Conservation (phyloP, 2,888 invertebrate species). For the Myopa testacea region DNA sequence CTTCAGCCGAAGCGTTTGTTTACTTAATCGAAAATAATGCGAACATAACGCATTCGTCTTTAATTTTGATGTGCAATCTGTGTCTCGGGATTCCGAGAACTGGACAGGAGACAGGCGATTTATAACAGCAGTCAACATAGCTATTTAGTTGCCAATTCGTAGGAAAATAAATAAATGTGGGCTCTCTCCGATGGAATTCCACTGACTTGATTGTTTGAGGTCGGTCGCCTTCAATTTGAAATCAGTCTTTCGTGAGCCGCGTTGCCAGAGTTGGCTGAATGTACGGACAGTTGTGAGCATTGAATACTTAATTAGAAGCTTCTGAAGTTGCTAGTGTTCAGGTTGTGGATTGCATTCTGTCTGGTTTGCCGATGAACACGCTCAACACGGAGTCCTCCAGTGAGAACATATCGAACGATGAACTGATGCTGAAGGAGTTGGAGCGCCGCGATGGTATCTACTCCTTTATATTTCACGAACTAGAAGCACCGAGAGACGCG, state of each 20-base stretch:
- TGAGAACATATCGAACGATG: constrained; percentile 40
- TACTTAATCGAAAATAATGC: too few species aligned
- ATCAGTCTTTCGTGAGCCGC: too few species aligned
- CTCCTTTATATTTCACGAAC: constrained; percentile 52
- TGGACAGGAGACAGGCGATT: too few species aligned
- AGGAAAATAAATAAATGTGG: constrained; percentile 6
- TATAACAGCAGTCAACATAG: neutral
- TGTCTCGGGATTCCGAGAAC: too few species aligned
- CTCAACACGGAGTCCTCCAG: neutral
- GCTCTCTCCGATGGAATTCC: neutral
- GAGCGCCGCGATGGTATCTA: constrained; percentile 52
- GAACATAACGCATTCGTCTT: too few species aligned
- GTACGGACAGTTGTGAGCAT: neutral
- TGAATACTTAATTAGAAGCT: too few species aligned
- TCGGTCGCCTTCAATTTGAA: too few species aligned
- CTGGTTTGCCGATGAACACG: constrained; percentile 17
- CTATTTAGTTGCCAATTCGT: constrained; percentile 25
- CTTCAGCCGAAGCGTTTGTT: too few species aligned
- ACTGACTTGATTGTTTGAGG: too few species aligned
- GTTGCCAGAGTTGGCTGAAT: too few species aligned
- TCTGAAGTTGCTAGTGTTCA: too few species aligned
- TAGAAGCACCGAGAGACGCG: constrained; percentile 42
- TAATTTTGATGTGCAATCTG: too few species aligned
- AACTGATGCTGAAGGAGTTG: constrained; percentile 50
- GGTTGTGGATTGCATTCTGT: neutral